Conservation (phyloP, 2,113 vertebrate genomes). For the Origma solitaria region DNA sequence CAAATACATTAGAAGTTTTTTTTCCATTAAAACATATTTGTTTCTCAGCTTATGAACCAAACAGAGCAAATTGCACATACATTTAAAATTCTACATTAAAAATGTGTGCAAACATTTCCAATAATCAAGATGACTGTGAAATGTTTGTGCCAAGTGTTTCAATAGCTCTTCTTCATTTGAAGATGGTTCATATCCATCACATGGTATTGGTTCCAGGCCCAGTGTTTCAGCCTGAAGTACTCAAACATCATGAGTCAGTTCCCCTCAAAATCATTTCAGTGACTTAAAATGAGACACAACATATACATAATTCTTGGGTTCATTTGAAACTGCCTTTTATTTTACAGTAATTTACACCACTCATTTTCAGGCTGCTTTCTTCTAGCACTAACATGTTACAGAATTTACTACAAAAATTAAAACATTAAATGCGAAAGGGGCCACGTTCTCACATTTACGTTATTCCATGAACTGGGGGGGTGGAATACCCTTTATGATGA, state of each 20-base stretch:
- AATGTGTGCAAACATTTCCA: constrained; percentile 55
- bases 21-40: constrained; percentile 27
- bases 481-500: neutral
- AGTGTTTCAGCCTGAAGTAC: constrained; percentile 32
- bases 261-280: neutral
- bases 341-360: neutral
- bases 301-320: neutral
- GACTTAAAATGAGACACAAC: neutral
- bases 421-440: neutral
- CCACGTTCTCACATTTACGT: neutral
- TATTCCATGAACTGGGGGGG: neutral
- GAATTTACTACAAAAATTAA: neutral
- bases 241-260: constrained; percentile 35
- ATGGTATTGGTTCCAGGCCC: constrained; percentile 27
- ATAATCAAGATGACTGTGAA: constrained; percentile 49
- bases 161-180: constrained; percentile 6
- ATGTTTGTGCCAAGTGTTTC: constrained; percentile 49
- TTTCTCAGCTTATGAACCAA: constrained; percentile 33
- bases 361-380: neutral
- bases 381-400: neutral
- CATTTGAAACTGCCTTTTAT: neutral
- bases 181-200: constrained; percentile 33
- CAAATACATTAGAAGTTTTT: neutral
- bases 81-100: constrained; percentile 45
- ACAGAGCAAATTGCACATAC: neutral